Conservation (phyloP, 2,113 vertebrate genomes). For the Oceanites oceanicus region DNA sequence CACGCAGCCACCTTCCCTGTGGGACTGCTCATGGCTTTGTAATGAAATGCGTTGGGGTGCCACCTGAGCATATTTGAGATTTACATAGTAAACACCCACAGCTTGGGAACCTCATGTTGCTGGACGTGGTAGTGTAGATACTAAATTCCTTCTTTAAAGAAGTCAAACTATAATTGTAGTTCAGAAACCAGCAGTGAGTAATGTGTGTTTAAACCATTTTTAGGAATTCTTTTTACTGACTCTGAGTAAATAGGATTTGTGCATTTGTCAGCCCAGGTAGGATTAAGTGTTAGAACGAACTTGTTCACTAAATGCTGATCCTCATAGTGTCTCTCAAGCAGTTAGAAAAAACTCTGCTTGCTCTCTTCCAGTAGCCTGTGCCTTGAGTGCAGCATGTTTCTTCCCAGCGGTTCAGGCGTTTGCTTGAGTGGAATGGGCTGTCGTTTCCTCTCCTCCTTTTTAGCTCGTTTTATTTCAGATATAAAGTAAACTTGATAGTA, state of each 20-base stretch:
- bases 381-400: neutral
- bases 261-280: neutral
- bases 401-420: neutral
- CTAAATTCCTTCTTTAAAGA: neutral
- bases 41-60: neutral
- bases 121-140: neutral
- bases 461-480: neutral
- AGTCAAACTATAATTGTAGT: neutral
- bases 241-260: neutral
- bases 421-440: neutral
- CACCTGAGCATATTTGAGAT: neutral
- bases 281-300: neutral
- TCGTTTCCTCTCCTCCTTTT: neutral
- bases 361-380: neutral
- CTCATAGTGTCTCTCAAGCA: accelerated
- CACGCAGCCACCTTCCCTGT: neutral
- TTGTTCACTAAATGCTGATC: neutral
- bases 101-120: neutral
- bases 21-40: neutral
- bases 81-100: neutral
- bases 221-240: neutral
- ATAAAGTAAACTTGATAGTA: neutral
- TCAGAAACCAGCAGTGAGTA: neutral
- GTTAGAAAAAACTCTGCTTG: neutral
- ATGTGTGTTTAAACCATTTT: neutral